Percentiles rank a stretch among this genome's conserved stretches.
These are phyloP conservation scores for Choreutis nemorana DNA, from an alignment of 2,888 invertebrate genomes.

Conservation along the genomic window DNA sequence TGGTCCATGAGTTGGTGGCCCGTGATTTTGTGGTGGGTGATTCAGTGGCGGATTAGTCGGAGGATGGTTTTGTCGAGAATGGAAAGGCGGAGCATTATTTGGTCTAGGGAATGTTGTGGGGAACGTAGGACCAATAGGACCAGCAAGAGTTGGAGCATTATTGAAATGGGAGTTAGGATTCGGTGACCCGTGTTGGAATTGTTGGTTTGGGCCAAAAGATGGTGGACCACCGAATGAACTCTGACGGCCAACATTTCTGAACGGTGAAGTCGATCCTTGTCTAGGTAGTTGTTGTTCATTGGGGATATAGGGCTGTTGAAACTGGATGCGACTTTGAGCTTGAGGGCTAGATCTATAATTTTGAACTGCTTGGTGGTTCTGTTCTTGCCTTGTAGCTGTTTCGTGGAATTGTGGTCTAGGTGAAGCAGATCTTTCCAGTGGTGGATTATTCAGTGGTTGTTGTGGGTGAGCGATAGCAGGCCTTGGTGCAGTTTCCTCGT, in stretches of 20 bases:
- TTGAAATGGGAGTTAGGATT: slow-evolving; percentile 30
- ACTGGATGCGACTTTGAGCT: slow-evolving; percentile 54
- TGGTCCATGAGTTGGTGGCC: too few species aligned
- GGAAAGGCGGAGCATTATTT: slow-evolving; percentile 32
- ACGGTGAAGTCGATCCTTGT: slow-evolving; percentile 43
- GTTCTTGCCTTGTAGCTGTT: slow-evolving; percentile 6
- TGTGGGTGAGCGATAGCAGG: slow-evolving; percentile 67
- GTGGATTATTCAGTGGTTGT: slow-evolving; percentile 30
- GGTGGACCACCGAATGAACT: slow-evolving; percentile 38
- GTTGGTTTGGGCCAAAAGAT: slow-evolving; percentile 26
- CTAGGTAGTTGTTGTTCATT: slow-evolving; percentile 53
- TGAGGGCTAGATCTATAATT: slow-evolving; percentile 31
- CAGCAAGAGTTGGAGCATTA: slow-evolving; percentile 33
- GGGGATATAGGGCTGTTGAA: slow-evolving; percentile 43
- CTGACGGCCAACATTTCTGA: slow-evolving; percentile 37
- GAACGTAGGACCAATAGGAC: slow-evolving; percentile 35
- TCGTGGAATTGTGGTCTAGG: slow-evolving; percentile 26
- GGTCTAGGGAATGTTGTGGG: slow-evolving; percentile 37
- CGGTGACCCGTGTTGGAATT: slow-evolving; percentile 35
- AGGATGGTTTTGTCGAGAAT: slow-evolving; percentile 31
- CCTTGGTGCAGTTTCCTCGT: slow-evolving; percentile 71
- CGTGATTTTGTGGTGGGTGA: too few species aligned
- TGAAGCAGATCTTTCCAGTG: slow-evolving; percentile 33
- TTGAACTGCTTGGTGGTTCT: slow-evolving; percentile 22
- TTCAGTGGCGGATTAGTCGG: too few species aligned